phyloP scores from a whole-genome alignment of 1,140 invertebrate species.

The Euglossa dilemma region DNA sequence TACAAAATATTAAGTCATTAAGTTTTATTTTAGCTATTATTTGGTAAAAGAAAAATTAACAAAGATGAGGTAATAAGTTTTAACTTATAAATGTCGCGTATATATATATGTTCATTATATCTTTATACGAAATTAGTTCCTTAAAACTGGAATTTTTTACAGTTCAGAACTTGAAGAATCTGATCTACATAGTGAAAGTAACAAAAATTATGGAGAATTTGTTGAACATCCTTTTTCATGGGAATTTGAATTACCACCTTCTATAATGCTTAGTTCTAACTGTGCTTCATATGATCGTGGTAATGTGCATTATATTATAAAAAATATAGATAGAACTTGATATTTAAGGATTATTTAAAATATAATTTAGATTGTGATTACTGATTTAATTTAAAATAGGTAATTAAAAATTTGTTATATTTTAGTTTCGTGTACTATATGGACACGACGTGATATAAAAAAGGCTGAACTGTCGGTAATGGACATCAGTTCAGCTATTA shows the following conservation, averaged over 20 bases:
- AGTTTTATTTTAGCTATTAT: not conserved
- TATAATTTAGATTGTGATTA: not conserved
- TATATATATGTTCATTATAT: not conserved
- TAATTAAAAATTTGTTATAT: slow-evolving; percentile 35
- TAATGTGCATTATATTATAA: slow-evolving; percentile 75
- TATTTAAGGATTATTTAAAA: not conserved
- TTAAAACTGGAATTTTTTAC: slow-evolving; percentile 42
- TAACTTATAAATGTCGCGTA: no score
- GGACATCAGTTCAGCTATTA: slow-evolving; percentile 97
- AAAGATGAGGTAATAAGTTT: no score
- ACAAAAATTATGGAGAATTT: slow-evolving; percentile 81
- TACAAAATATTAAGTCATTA: not conserved
- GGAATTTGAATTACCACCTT: slow-evolving; percentile 90
- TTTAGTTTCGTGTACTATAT: slow-evolving; percentile 96
- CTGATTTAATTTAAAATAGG: not conserved
- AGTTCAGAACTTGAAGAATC: slow-evolving; percentile 88
- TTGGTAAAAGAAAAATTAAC: not conserved
- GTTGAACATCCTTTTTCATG: slow-evolving; percentile 85
- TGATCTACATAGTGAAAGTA: slow-evolving; percentile 81
- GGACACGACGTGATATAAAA: slow-evolving; percentile 93
- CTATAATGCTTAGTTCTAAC: slow-evolving; percentile 87
- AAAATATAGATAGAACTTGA: not conserved
- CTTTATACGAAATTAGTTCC: slow-evolving; percentile 17
- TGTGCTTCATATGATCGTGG: slow-evolving; percentile 88
- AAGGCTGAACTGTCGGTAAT: slow-evolving; percentile 96